Percentiles rank a stretch among this genome's conserved stretches.
phyloP scores from a whole-genome alignment of 2,113 vertebrate species.

The Ptilonorhynchus violaceus region DNA sequence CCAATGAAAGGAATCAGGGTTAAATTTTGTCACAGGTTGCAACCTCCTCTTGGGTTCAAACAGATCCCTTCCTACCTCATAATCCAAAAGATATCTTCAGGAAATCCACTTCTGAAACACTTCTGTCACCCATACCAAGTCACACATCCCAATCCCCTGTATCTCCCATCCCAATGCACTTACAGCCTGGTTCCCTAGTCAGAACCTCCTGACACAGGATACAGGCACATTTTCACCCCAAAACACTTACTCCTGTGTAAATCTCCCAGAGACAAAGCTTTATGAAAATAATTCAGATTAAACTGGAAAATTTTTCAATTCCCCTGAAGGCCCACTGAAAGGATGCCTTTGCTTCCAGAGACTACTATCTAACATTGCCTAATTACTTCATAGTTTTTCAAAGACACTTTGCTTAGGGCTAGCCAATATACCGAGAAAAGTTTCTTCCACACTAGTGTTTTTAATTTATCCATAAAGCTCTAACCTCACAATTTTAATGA shows the following conservation, averaged over 20 bases:
- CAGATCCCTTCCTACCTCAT: not conserved
- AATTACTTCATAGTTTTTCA: not conserved
- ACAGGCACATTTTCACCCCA: not conserved
- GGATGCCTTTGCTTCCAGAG: not conserved
- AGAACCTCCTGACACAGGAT: not conserved
- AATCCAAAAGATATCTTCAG: not conserved
- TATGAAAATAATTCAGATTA: not conserved
- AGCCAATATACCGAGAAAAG: not conserved
- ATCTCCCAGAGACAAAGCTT: not conserved
- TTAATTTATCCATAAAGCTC: not conserved
- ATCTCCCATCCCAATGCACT: not conserved
- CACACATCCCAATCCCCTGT: not conserved
- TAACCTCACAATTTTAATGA: not conserved
- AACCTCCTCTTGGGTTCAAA: not conserved
- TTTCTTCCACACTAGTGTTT: not conserved
- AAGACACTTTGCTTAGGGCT: not conserved
- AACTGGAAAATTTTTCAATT: rapidly evolving
- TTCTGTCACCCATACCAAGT: not conserved
- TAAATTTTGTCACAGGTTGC: not conserved
- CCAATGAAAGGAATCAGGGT: not conserved
- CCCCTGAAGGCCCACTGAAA: not conserved
- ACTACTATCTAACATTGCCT: not conserved
- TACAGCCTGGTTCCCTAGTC: not conserved
- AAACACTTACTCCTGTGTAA: not conserved
- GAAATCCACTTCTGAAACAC: not conserved